A percentile compares a stretch with the other conserved stretches of the same genome.
Conservation (phyloP, 2,888 invertebrate species). For the Liopterus haemorrhoidalis region DNA sequence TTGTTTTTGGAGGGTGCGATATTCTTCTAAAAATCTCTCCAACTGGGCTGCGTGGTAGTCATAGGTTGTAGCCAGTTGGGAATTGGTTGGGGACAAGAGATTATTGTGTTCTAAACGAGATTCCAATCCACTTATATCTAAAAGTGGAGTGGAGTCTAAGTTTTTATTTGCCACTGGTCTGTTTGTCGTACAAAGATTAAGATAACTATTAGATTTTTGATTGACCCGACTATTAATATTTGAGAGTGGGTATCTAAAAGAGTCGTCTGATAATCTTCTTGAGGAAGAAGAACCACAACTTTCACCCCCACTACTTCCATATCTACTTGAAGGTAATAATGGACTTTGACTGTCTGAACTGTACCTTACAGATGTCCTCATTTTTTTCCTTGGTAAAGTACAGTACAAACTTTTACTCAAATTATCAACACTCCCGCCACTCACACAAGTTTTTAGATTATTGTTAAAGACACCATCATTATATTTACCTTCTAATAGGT, state of each 20-base stretch:
- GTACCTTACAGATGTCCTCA: constrained; percentile 36
- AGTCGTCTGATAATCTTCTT: constrained; percentile 50
- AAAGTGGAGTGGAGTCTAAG: constrained; percentile 58
- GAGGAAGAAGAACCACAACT: constrained; percentile 48
- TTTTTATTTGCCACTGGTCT: too few relatives aligned
- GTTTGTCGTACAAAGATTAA: constrained; percentile 50
- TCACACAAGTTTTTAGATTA: constrained; percentile 40
- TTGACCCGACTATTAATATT: constrained; percentile 36
- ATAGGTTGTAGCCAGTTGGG: constrained; percentile 52
- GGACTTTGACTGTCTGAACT: constrained; percentile 68
- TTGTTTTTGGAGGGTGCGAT: constrained; percentile 69
- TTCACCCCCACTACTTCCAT: constrained; percentile 66
- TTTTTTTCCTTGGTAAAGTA: constrained; percentile 55
- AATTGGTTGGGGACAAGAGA: constrained; percentile 18
- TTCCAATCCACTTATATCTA: constrained; percentile 54
- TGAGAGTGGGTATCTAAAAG: constrained; percentile 35
- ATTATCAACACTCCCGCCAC: constrained; percentile 35
- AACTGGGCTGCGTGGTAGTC: constrained; percentile 75
- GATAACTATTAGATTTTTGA: constrained; percentile 62
- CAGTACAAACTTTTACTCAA: constrained; percentile 53
- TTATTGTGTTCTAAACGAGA: constrained; percentile 34
- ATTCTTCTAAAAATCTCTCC: constrained; percentile 73
- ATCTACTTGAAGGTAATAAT: constrained; percentile 60
- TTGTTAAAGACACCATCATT: constrained; percentile 11
- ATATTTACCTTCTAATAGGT: constrained; percentile 48